These are phyloP conservation scores for Quadriops clusia DNA, from an alignment of 2,888 invertebrate genomes.

Conservation along the genomic window DNA sequence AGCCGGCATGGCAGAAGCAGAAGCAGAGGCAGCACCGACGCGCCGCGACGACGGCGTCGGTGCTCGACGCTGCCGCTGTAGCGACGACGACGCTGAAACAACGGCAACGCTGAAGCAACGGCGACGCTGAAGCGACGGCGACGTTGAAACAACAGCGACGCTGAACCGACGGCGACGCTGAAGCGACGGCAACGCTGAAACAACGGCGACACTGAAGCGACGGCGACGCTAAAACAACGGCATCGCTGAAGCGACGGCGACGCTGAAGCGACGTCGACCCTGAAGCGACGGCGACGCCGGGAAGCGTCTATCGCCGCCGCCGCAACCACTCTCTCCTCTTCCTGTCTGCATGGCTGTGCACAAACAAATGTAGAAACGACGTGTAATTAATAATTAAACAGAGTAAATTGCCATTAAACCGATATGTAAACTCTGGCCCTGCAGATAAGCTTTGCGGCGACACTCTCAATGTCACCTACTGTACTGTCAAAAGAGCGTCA, in stretches of 20 bases:
- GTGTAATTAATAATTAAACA: constrained; percentile 20
- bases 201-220: too few species aligned
- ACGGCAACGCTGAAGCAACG: constrained; percentile 8
- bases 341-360: constrained; percentile 12
- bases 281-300: constrained; percentile 4
- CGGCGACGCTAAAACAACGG: too few species aligned
- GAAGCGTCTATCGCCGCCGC: constrained; percentile 2
- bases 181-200: too few species aligned
- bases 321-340: constrained; percentile 4
- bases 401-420: constrained; percentile 19
- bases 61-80: too few species aligned
- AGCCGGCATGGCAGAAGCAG: too few species aligned
- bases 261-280: constrained; percentile 10
- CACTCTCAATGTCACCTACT: constrained; percentile 1
- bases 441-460: constrained; percentile 16
- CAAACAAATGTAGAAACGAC: constrained; percentile 21
- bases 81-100: constrained; percentile 11
- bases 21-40: too few species aligned
- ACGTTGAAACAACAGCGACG: constrained; percentile 10
- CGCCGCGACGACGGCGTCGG: too few species aligned
- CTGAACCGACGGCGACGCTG: constrained; percentile 4
- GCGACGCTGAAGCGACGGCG: constrained; percentile 4
- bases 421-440: constrained; percentile 21
- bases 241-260: too few species aligned
- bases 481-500: too few species aligned